These are phyloP conservation scores for Tromatobia lineatoria DNA, from an alignment of 2,888 invertebrate genomes.

Conservation along the genomic window DNA sequence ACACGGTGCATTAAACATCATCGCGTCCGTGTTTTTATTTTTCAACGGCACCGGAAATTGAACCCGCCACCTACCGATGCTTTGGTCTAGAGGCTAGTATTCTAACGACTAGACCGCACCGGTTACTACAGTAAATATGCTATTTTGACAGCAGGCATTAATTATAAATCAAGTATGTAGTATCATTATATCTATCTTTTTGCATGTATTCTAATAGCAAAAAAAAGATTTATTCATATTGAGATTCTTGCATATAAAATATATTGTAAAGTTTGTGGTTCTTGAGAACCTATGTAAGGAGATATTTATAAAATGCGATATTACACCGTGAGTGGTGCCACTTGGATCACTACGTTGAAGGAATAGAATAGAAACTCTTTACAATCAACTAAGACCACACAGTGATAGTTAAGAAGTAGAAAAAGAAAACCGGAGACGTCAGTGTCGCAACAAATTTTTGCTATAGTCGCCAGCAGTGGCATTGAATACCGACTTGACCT, in stretches of 20 bases:
- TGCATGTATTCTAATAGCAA: too few relatives aligned
- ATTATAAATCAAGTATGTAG: too few relatives aligned
- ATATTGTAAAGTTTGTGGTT: not conserved
- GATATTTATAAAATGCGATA: not conserved
- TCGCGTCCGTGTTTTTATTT: too few relatives aligned
- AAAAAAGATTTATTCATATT: not conserved
- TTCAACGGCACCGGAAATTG: too few relatives aligned
- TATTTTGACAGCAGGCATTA: too few relatives aligned
- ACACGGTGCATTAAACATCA: too few relatives aligned
- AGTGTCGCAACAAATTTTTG: slow-evolving; percentile 52
- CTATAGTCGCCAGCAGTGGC: slow-evolving; percentile 40
- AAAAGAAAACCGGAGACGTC: not conserved
- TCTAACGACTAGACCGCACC: too few relatives aligned
- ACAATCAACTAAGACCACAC: not conserved
- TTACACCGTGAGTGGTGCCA: not conserved
- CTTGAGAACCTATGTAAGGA: not conserved
- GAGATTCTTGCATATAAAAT: not conserved
- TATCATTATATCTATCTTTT: too few relatives aligned
- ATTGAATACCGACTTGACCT: slow-evolving; percentile 67
- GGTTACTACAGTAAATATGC: too few relatives aligned
- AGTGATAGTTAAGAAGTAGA: slow-evolving; percentile 2
- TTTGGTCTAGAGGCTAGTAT: too few relatives aligned
- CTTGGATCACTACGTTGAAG: not conserved
- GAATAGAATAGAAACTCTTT: slow-evolving; percentile 27
- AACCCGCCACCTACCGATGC: too few relatives aligned